Percentiles rank a stretch among this genome's conserved stretches.
Evolutionary conservation across 2,113 vertebrate species (phyloP).

Genomic region (Merops nubicus): DNA sequence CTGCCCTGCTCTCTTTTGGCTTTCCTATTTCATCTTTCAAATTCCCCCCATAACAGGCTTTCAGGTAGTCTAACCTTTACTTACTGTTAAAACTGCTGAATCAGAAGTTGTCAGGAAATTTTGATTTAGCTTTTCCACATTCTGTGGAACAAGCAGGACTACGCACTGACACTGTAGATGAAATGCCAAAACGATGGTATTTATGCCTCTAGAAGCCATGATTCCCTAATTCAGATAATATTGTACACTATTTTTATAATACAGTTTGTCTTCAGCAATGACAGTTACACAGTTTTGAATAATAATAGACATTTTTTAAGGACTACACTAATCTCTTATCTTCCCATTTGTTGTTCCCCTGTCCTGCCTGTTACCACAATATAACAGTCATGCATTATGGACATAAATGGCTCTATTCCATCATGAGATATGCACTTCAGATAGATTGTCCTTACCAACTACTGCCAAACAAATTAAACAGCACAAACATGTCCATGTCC

Average conservation of each 20-base stretch:
- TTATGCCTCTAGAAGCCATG: neutral
- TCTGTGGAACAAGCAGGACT: neutral
- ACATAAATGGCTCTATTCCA: constrained; percentile 30
- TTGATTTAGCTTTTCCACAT: neutral
- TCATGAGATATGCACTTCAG: neutral
- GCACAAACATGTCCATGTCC: neutral
- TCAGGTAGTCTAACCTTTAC: neutral
- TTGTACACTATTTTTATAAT: constrained; percentile 32
- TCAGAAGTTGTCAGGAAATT: constrained; percentile 2
- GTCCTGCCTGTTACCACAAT: constrained; percentile 22
- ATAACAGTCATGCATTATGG: constrained; percentile 16
- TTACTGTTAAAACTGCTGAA: neutral
- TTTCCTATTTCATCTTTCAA: neutral
- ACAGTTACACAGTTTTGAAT: constrained; percentile 58
- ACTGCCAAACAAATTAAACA: constrained; percentile 29
- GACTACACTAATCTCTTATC: constrained; percentile 46
- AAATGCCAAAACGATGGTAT: neutral
- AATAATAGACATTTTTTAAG: constrained; percentile 52
- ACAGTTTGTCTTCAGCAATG: constrained; percentile 50
- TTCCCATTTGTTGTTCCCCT: constrained; percentile 49
- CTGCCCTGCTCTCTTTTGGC: neutral
- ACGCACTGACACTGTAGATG: neutral
- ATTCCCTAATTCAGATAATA: constrained; percentile 30
- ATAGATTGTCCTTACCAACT: neutral
- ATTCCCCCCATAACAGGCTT: neutral